These are phyloP conservation scores for Microtus ochrogaster DNA, from an alignment of 2,113 vertebrate genomes.

Conservation along the genomic window DNA sequence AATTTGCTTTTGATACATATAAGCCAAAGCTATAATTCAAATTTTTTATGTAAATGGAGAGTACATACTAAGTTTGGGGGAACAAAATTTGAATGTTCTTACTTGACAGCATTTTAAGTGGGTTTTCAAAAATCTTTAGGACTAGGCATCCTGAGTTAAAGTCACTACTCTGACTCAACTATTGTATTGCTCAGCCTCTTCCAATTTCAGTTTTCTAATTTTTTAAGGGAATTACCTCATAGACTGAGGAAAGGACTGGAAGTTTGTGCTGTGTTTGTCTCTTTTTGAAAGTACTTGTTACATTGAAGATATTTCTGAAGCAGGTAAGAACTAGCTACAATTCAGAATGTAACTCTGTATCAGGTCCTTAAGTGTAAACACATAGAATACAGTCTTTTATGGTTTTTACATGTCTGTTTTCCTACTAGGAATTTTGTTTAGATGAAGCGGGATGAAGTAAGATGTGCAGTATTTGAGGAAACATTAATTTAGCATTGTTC, in stretches of 20 bases:
- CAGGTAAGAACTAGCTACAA: conserved; percentile 41
- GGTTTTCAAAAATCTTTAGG: conserved; percentile 25
- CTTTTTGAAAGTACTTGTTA: not conserved
- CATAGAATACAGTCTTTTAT: not conserved
- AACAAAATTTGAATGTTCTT: conserved; percentile 49
- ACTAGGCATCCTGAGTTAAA: not conserved
- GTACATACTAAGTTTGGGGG: conserved; percentile 11
- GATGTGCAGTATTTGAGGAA: conserved; percentile 13
- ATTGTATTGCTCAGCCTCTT: not conserved
- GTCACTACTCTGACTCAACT: conserved; percentile 33
- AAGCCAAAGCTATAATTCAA: not conserved
- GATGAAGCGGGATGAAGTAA: not conserved
- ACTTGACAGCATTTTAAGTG: conserved; percentile 37
- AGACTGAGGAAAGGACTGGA: conserved; percentile 14
- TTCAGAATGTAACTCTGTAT: not conserved
- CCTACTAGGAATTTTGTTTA: conserved; percentile 47
- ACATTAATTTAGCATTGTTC: conserved; percentile 21
- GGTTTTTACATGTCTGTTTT: conserved; percentile 39
- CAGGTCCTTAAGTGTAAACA: conserved; percentile 49
- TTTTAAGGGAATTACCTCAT: conserved; percentile 27
- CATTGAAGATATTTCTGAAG: conserved; percentile 33
- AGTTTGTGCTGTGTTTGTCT: not conserved
- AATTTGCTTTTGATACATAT: not conserved
- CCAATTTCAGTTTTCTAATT: conserved; percentile 45
- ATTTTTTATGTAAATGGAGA: conserved; percentile 14